Evolutionary conservation across 1,140 invertebrate species (phyloP), one percentile per base, ranked within the genome.

Genomic region (Chionoecetes opilio): DNA sequence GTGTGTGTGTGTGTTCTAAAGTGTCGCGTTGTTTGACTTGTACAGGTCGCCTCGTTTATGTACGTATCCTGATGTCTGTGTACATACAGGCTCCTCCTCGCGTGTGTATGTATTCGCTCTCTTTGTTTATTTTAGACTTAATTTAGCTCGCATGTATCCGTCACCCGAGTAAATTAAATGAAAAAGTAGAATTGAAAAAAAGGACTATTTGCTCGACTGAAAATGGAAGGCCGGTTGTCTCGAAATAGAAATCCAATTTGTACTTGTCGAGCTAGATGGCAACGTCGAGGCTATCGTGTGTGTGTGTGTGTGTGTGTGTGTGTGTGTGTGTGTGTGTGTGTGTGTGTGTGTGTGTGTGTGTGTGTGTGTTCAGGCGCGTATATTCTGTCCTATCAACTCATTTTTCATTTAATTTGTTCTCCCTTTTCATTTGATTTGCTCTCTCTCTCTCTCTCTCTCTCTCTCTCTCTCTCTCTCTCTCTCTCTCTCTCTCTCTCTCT

Each of bases 251-350:
- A 26, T 75, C n/a, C 63, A 75, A 75, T 75, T 75, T 75, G 63
- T 75, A n/a, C 63, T 75, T 75, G 63, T 75, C 21, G 21, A 75
- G 63, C 21, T 17, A 75, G 63, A 75, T 26, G 63, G 63, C 63
- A 75, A 75, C 6, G 63, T 75, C n/a, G 63, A n/a, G 63, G 21
- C 21, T 75, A n/a, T 75, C 21, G 6, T 75, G 63, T 75, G 63
- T 75, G 63, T 75, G 63, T 75, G 63, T 75, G 63, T 75, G 63
- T 75, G 63, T 75, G 63, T 75, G 63, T 75, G 63, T 75, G 63
- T 75, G 63, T 75, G 63, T 75, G 63, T 75, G 63, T 75, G 63
- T 75, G 63, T 75, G 63, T 75, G 63, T 75, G 63, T 75, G 63
- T 75, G 63, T 75, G 21, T 75, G n/a, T 75, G 63, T 75, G 63